Conservation (phyloP, 2,888 invertebrate genomes). For the Aphodius granarius region DNA sequence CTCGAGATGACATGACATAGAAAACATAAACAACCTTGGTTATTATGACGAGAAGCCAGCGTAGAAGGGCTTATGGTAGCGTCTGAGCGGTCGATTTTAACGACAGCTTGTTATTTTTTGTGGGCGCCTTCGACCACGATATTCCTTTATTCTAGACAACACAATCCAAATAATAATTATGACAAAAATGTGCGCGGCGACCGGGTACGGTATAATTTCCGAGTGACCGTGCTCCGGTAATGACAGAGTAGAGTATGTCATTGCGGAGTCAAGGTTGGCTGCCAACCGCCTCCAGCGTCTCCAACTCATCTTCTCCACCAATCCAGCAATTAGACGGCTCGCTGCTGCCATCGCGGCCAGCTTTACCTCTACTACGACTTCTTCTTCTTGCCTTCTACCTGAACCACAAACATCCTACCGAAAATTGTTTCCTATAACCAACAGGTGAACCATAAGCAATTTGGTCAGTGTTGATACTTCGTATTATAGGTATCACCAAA, state of each 20-base stretch:
- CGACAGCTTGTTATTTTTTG: slow-evolving; percentile 47
- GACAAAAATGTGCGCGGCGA: slow-evolving; percentile 45
- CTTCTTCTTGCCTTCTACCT: neutral
- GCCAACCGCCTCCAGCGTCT: slow-evolving; percentile 44
- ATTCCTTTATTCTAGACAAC: slow-evolving; percentile 42
- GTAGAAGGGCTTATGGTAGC: slow-evolving; percentile 26
- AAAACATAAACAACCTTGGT: slow-evolving; percentile 28
- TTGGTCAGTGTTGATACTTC: too few relatives aligned
- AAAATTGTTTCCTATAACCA: neutral
- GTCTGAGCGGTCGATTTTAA: slow-evolving; percentile 36
- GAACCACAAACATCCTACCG: neutral
- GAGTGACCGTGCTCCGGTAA: slow-evolving; percentile 45
- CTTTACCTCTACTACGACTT: neutral
- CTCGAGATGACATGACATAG: slow-evolving; percentile 27
- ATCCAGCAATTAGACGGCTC: slow-evolving; percentile 24
- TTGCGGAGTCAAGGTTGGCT: slow-evolving; percentile 45
- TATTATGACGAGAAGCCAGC: too few relatives aligned
- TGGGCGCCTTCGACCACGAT: slow-evolving; percentile 36
- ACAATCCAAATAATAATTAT: slow-evolving; percentile 51
- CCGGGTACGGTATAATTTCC: slow-evolving; percentile 47
- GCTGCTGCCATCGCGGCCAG: neutral
- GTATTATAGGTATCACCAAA: too few relatives aligned
- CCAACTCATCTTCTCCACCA: slow-evolving; percentile 36
- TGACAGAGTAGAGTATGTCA: slow-evolving; percentile 50
- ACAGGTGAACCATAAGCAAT: neutral